Evolutionary conservation across 2,888 invertebrate genomes (phyloP).

Genomic region (Caenorhabditis sp.): DNA sequence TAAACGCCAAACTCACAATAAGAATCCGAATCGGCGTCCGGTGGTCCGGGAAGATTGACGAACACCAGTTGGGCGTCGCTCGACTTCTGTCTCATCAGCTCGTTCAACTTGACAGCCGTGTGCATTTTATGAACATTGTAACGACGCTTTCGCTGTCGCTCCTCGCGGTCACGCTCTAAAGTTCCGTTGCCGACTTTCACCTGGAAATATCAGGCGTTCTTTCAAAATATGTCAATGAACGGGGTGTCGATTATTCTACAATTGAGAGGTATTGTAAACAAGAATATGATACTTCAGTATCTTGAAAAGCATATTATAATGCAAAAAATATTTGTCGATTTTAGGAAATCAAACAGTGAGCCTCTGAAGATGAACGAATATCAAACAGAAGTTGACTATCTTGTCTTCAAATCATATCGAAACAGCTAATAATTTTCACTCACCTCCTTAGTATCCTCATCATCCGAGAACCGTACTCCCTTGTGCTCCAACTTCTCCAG

Average conservation of each 20-base stretch:
- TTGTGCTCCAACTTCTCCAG: constrained; percentile 84
- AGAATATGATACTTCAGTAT: too few species aligned
- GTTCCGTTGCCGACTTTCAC: constrained; percentile 63
- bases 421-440: neutral
- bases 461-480: constrained; percentile 71
- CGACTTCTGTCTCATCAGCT: constrained; percentile 96
- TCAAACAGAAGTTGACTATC: neutral
- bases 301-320: too few species aligned
- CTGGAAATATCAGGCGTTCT: constrained; percentile 1
- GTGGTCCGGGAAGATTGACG: constrained; percentile 97
- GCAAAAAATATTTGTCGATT: too few species aligned
- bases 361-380: too few species aligned
- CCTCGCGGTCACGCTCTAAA: constrained; percentile 60
- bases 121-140: constrained; percentile 96
- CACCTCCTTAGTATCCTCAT: constrained; percentile 67
- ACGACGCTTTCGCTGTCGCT: constrained; percentile 66
- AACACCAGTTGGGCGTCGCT: constrained; percentile 98
- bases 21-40: constrained; percentile 84
- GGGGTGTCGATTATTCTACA: too few species aligned
- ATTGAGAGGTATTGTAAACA: too few species aligned
- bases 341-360: too few species aligned
- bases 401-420: neutral
- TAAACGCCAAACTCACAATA: constrained; percentile 79
- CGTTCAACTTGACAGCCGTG: constrained; percentile 98
- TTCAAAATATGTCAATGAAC: too few species aligned